These are phyloP conservation scores for Drosophila grimshawi DNA, from an alignment of 1,140 invertebrate species.

Conservation along the genomic window DNA sequence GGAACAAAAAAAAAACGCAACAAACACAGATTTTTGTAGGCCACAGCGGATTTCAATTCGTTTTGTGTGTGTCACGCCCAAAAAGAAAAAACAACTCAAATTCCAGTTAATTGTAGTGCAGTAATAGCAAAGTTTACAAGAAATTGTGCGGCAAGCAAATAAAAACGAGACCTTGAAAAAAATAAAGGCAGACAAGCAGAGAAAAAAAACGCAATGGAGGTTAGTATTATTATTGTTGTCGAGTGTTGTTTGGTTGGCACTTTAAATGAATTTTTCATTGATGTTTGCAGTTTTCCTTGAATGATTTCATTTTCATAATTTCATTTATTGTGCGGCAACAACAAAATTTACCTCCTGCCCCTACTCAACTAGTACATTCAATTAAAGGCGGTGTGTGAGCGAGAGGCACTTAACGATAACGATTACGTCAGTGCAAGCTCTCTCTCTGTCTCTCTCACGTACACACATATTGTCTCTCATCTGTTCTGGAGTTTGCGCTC, in stretches of 20 bases:
- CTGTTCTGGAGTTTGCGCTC: constrained; percentile 76
- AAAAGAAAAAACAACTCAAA: constrained; percentile 38
- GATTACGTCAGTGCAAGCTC: constrained; percentile 74
- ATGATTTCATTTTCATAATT: constrained; percentile 64
- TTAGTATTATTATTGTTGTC: constrained; percentile 52
- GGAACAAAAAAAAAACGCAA: constrained; percentile 24
- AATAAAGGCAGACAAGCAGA: neutral
- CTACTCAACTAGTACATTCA: constrained; percentile 10
- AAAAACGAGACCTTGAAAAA: constrained; percentile 38
- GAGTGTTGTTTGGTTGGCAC: constrained; percentile 29
- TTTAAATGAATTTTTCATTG: constrained; percentile 67
- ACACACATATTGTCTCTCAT: constrained; percentile 11
- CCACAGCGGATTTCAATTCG: constrained; percentile 40
- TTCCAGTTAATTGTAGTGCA: constrained; percentile 48
- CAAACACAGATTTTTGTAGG: constrained; percentile 45
- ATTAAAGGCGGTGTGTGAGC: constrained; percentile 37
- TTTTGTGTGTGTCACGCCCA: constrained; percentile 73
- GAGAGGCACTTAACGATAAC: constrained; percentile 36
- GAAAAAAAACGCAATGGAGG: constrained; percentile 57
- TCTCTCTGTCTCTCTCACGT: constrained; percentile 1
- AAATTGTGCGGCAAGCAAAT: constrained; percentile 38
- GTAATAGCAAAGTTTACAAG: constrained; percentile 45
- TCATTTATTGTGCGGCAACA: constrained; percentile 58
- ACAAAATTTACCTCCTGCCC: constrained; percentile 44
- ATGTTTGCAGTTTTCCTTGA: constrained; percentile 68